These are phyloP conservation scores for Pachypanchax playfairii DNA, from an alignment of 2,113 vertebrate genomes.

Conservation along the genomic window DNA sequence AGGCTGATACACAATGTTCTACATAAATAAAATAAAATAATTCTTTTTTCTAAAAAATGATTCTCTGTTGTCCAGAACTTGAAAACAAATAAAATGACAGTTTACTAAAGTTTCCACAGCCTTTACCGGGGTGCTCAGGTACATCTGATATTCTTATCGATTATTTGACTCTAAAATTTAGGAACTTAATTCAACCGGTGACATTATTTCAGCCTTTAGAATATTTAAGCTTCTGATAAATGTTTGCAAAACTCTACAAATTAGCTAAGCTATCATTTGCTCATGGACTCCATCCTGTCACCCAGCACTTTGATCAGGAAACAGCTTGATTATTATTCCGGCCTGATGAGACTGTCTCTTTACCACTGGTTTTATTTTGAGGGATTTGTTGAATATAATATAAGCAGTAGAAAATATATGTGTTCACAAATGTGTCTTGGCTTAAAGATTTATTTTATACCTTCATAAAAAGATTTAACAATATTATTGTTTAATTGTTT, in stretches of 20 bases:
- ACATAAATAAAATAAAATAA: too few species aligned
- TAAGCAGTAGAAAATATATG: slow-evolving; percentile 23
- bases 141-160: too few species aligned
- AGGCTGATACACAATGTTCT: too few species aligned
- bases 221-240: slow-evolving; percentile 12
- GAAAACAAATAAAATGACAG: too few species aligned
- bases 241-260: slow-evolving; percentile 8
- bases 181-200: slow-evolving; percentile 42
- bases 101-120: too few species aligned
- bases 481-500: slow-evolving; percentile 7
- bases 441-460: slow-evolving; percentile 18
- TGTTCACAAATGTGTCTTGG: not conserved
- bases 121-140: too few species aligned
- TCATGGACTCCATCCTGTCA: slow-evolving; percentile 59
- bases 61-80: too few species aligned
- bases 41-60: too few species aligned
- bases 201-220: slow-evolving; percentile 51
- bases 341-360: slow-evolving; percentile 34
- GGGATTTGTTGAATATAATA: slow-evolving; percentile 37
- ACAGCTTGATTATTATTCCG: slow-evolving; percentile 35
- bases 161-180: too few species aligned
- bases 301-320: slow-evolving; percentile 63
- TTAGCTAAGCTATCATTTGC: slow-evolving; percentile 8
- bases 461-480: slow-evolving; percentile 37
- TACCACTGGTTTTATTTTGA: slow-evolving; percentile 26